Evolutionary conservation across 2,113 vertebrate genomes (phyloP), one percentile per base, ranked within the genome.

Genomic region (Xerus inauris): DNA sequence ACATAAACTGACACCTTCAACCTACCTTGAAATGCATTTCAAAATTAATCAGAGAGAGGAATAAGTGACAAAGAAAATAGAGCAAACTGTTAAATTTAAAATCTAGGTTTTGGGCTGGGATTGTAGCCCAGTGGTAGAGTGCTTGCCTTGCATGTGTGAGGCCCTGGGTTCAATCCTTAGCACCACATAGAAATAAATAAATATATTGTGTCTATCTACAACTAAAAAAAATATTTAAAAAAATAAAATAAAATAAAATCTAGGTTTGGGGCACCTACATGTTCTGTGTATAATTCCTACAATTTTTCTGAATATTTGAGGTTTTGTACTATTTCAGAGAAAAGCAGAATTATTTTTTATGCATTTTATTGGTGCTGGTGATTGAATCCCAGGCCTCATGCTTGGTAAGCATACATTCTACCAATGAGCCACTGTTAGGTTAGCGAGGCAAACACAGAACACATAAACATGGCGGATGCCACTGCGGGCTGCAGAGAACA

Each of bases 11-110:
- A 77, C 3, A n/a, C 16, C 26, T 62, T 93, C 51, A 73, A 40
- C 71, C 20, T 47, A 72, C 24, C 83, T 73, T 67, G 54, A 94
- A 90, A 90, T 62, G 38, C 87, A 79, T 90, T 93, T 90, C 72
- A 40, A 96, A 76, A 73, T 97, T 45, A 67, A 79, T 13, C 45
- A 14, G 13, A n/a, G 57, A 51, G 69, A 87, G 11, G 10, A 8
- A 67, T 26, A 16, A 12, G 24, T 62, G 30, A 69, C 17, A 75
- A 90, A 95, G 16, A 2, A 83, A 83, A 90, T n/a, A 62, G 3
- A 67, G 6, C 8, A 62, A 80, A 90, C 69, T 13, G 4, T 49
- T 87, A 54, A 76, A 82, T 92, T 94, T 69, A 22, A 90, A 95
- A 94, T 87, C 30, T 24, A 71, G 62, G 87, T 40, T 32, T 3